Percentiles rank a stretch among this genome's conserved stretches.
Conservation (phyloP, 2,797 vertebrate species). For the Sarcophilus harrisii region DNA sequence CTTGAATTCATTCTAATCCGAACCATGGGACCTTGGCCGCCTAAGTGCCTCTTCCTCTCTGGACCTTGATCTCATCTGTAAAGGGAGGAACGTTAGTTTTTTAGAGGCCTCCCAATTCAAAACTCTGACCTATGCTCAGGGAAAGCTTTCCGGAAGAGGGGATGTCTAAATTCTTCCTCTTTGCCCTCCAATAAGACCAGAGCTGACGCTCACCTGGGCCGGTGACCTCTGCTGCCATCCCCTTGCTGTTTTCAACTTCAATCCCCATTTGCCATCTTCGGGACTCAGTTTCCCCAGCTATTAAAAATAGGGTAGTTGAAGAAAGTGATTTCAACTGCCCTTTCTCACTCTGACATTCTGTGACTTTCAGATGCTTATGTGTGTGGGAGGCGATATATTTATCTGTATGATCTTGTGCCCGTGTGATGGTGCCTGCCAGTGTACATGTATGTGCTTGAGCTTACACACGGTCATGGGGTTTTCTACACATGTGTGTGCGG, state of each 20-base stretch:
- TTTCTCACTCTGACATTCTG: not conserved
- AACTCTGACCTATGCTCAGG: not conserved
- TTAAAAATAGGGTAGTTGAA: not conserved
- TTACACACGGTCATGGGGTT: not conserved
- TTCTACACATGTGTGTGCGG: not conserved
- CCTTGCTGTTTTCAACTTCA: not conserved
- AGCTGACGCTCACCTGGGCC: not conserved
- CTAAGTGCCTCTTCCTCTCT: not conserved
- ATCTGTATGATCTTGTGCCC: not conserved
- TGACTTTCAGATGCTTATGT: accelerated
- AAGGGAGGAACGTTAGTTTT: not conserved
- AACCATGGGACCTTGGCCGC: not conserved
- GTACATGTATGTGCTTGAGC: not conserved
- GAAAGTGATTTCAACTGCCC: not conserved
- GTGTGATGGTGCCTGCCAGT: not conserved
- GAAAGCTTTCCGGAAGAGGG: not conserved
- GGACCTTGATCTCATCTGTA: not conserved
- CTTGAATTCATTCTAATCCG: not conserved
- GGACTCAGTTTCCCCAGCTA: not conserved
- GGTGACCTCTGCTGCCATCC: not conserved
- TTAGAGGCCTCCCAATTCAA: not conserved
- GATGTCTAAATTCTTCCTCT: not conserved
- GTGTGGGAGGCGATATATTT: not conserved
- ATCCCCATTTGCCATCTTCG: not conserved
- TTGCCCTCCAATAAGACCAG: not conserved